These are phyloP conservation scores for Zelleria hepariella DNA, from an alignment of 2,888 invertebrate genomes.

Conservation along the genomic window DNA sequence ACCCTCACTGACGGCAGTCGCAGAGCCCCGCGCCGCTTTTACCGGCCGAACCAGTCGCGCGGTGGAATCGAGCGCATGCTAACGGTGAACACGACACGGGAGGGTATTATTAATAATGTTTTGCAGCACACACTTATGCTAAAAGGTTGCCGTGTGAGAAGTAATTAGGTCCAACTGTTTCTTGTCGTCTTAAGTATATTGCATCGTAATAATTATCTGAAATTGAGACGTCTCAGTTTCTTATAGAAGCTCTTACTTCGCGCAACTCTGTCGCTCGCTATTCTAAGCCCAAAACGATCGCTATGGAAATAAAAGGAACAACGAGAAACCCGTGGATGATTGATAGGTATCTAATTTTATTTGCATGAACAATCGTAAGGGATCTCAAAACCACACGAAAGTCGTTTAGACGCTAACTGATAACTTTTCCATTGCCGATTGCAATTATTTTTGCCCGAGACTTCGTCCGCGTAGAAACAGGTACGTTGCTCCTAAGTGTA, in stretches of 20 bases:
- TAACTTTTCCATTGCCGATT: too few species aligned
- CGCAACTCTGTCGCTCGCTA: too few species aligned
- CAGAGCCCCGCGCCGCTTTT: constrained; percentile 56
- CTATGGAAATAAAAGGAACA: too few species aligned
- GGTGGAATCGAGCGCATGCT: constrained; percentile 60
- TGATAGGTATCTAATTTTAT: too few species aligned
- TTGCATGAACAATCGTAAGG: too few species aligned
- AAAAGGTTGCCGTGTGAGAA: neutral
- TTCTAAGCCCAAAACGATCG: too few species aligned
- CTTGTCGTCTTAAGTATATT: neutral
- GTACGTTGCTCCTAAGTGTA: too few species aligned
- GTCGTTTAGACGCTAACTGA: too few species aligned
- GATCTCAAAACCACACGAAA: too few species aligned
- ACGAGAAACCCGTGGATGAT: too few species aligned
- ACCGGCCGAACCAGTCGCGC: constrained; percentile 58
- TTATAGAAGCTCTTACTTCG: neutral
- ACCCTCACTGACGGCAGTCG: constrained; percentile 10
- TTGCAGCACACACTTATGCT: neutral
- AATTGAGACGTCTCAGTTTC: neutral
- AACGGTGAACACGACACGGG: constrained; percentile 48
- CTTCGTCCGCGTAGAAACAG: too few species aligned
- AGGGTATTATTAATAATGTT: constrained; percentile 4
- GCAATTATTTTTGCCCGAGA: too few species aligned
- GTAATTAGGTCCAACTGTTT: neutral
- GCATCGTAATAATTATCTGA: neutral